Evolutionary conservation across 2,797 vertebrate genomes (phyloP).

Genomic region (Amazonetta brasiliensis): DNA sequence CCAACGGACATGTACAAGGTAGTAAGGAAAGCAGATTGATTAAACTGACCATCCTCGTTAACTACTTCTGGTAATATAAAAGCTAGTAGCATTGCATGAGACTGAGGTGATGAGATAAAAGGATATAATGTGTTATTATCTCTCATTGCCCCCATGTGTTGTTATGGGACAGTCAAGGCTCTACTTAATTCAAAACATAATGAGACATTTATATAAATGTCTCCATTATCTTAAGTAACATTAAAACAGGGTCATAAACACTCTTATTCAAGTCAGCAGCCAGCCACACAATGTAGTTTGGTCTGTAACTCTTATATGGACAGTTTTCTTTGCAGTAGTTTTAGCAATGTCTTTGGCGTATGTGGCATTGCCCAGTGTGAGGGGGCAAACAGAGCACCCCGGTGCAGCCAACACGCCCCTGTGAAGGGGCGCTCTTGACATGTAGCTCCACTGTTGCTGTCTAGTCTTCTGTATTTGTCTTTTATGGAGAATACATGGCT

Average conservation of each 20-base stretch:
- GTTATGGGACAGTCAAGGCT: neutral
- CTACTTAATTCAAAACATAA: neutral
- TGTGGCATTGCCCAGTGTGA: neutral
- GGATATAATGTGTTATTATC: neutral
- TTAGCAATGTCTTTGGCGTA: neutral
- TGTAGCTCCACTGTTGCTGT: neutral
- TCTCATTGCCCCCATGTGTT: neutral
- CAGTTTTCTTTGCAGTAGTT: neutral
- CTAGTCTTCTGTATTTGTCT: neutral
- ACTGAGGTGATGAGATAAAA: neutral
- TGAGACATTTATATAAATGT: neutral
- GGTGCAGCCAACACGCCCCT: neutral
- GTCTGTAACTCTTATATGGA: neutral
- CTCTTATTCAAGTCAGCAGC: neutral
- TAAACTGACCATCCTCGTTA: neutral
- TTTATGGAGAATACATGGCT: neutral
- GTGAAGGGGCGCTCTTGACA: neutral
- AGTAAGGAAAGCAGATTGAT: slow-evolving; percentile 8
- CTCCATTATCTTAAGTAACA: neutral
- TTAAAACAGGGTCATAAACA: neutral
- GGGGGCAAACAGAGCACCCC: neutral
- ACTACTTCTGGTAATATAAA: neutral
- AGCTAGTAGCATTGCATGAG: neutral
- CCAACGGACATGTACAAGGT: neutral
- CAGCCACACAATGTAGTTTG: neutral